Evolutionary conservation across 2,888 invertebrate genomes (phyloP).

Genomic region (Iphiclides podalirius): DNA sequence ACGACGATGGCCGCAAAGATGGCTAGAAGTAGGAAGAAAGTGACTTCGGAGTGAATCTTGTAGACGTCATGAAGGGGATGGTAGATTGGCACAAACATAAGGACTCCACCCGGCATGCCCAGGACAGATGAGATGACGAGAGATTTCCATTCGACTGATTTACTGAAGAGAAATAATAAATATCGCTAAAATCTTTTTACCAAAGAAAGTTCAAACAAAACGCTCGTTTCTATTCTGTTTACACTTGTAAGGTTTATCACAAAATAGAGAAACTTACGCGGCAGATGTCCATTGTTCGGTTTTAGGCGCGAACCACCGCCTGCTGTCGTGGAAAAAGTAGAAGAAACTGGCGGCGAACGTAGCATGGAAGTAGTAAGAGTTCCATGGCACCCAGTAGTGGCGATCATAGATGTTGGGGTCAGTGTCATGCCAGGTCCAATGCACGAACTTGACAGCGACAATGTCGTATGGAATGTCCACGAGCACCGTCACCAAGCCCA

Average conservation of each 20-base stretch:
- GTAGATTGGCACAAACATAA: constrained; percentile 86
- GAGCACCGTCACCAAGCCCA: constrained; percentile 85
- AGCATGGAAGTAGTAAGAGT: constrained; percentile 90
- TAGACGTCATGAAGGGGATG: constrained; percentile 87
- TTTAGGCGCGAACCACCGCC: constrained; percentile 73
- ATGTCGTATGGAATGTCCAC: constrained; percentile 91
- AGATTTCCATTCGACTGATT: constrained; percentile 49
- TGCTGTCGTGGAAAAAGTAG: constrained; percentile 82
- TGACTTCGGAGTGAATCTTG: constrained; percentile 85
- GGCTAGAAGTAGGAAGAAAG: constrained; percentile 82
- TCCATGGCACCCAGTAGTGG: constrained; percentile 92
- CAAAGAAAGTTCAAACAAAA: background rate
- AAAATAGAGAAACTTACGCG: constrained; percentile 63
- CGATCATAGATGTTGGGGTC: constrained; percentile 86
- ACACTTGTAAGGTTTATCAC: too few relatives aligned
- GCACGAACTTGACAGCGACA: constrained; percentile 86
- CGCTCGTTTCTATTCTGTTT: too few relatives aligned
- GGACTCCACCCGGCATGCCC: constrained; percentile 86
- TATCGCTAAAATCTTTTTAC: background rate
- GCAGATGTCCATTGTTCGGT: constrained; percentile 80
- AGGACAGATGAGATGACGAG: constrained; percentile 81
- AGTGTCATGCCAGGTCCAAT: constrained; percentile 92
- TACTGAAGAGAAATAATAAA: constrained; percentile 35
- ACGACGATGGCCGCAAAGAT: constrained; percentile 81
- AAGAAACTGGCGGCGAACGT: constrained; percentile 86